Evolutionary conservation across 2,888 invertebrate genomes (phyloP).

Genomic region (Daptonema setosum): DNA sequence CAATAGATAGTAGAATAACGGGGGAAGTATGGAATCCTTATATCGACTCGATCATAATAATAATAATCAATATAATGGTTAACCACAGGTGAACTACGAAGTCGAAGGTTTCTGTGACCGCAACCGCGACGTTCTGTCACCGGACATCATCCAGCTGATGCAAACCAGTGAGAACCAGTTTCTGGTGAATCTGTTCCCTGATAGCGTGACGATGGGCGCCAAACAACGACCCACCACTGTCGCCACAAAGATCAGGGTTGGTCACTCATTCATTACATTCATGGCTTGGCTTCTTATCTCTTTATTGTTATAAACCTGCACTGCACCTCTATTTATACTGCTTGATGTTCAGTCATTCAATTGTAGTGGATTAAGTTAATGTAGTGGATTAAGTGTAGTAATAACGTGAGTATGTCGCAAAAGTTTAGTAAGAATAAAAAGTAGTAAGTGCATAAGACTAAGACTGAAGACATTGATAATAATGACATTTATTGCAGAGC

Average conservation of each 20-base stretch:
- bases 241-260: constrained; percentile 42
- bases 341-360: too few relatives aligned
- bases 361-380: too few relatives aligned
- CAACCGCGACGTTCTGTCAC: constrained; percentile 44
- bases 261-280: too few relatives aligned
- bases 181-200: constrained; percentile 40
- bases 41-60: too few relatives aligned
- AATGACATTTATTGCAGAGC: constrained; percentile 25
- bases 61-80: too few relatives aligned
- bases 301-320: too few relatives aligned
- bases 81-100: constrained; percentile 39
- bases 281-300: too few relatives aligned
- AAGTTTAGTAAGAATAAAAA: constrained; percentile 2
- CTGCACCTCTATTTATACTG: too few relatives aligned
- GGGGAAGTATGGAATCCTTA: too few relatives aligned
- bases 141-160: constrained; percentile 45
- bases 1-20: too few relatives aligned
- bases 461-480: neutral
- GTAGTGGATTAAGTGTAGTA: too few relatives aligned
- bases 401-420: constrained; percentile 1
- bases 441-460: neutral
- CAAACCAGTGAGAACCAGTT: constrained; percentile 40
- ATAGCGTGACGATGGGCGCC: constrained; percentile 31
- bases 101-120: constrained; percentile 45
- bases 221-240: constrained; percentile 44